Evolutionary conservation across 2,113 vertebrate genomes (phyloP).

Genomic region (Muntiacus reevesi): DNA sequence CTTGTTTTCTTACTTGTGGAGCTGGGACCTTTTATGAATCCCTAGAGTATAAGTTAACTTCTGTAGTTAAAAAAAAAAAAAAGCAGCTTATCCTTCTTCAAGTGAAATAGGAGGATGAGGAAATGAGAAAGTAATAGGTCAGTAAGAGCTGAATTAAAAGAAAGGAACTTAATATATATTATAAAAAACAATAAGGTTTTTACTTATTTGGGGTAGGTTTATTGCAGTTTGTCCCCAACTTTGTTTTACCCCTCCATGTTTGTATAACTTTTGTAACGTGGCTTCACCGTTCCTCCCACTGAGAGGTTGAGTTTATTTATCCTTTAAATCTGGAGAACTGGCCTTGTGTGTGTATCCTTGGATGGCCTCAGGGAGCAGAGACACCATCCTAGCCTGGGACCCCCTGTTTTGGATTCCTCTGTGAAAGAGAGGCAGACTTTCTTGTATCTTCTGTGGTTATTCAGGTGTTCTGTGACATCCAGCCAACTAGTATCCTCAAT

Average conservation of each 20-base stretch:
- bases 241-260: not conserved
- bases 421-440: not conserved
- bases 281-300: not conserved
- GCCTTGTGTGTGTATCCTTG: not conserved
- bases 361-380: not conserved
- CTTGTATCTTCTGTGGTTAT: not conserved
- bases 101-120: not conserved
- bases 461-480: not conserved
- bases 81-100: not conserved
- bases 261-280: not conserved
- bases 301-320: not conserved
- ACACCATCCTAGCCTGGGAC: not conserved
- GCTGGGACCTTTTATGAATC: not conserved
- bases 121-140: not conserved
- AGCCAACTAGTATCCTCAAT: not conserved
- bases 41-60: not conserved
- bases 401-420: not conserved
- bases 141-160: not conserved
- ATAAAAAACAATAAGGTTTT: not conserved
- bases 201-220: not conserved
- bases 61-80: not conserved
- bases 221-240: not conserved
- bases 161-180: not conserved
- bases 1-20: not conserved
- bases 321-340: not conserved